Base-by-base conservation (phyloP, 2,888 invertebrate species). In the Helleia helle region DNA sequence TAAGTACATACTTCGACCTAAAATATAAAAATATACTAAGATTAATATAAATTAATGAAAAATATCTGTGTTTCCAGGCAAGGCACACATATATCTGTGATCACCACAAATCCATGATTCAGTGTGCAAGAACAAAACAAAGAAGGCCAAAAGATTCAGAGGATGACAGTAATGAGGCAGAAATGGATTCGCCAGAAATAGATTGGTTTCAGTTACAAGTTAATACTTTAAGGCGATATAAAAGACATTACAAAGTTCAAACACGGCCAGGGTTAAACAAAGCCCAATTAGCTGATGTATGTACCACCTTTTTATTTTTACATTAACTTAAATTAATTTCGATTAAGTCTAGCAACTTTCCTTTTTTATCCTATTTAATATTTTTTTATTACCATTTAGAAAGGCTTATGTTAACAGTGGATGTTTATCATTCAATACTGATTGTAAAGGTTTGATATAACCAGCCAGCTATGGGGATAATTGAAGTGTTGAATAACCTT, bases 11-110 rank as follows among this genome's bases (percentile, higher is more conserved):
- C 9, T 5, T 24, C 9, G 14, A 18, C 13, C 37, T 25, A 34
- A n/a, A n/a, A n/a, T n/a, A n/a, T n/a, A n/a, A n/a, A 18, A 18
- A 5, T 4, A 25, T 25, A n/a, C 2, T 8, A 11, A 2, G 2
- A 4, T 9, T 8, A 26, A 2, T 3, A 11, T 34, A 34, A 17
- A 5, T 26, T 37, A 9, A 14, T 27, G 1, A 1, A 11, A 5
- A 7, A 1, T 26, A n/a, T 9, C 11, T 11, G 5, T 27, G 3
- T 2, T 72, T 69, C 34, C 74, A 96, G 96, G 96, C 95, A 26
- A 90, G 93, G 56, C 97, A 98, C 69, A 95, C 94, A 57, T 97
- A 98, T 71, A 98, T 98, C 60, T 98, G 98, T 80, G 98, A 98
- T 69, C 92, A 92, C 65, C 98, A 98, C 77, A 98, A 98, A 80